These are phyloP conservation scores for Sapayoa aenigma DNA, from an alignment of 2,113 vertebrate genomes.

Conservation along the genomic window DNA sequence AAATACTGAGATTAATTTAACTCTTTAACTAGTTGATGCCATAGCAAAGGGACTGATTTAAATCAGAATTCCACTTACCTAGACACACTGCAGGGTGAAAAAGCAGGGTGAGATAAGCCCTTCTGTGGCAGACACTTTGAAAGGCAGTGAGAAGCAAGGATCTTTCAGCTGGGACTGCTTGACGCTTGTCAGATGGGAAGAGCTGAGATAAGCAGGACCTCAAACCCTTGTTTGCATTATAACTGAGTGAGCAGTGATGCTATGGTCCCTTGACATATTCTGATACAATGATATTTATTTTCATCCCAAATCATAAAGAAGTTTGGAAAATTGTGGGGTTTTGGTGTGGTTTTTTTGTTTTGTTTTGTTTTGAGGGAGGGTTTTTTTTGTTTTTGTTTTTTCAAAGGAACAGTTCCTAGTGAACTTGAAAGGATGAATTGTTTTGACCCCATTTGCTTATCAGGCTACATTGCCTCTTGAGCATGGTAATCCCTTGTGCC, in stretches of 20 bases:
- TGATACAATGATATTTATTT: neutral
- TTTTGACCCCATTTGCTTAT: neutral
- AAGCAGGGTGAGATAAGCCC: neutral
- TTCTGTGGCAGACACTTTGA: neutral
- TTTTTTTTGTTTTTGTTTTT: neutral
- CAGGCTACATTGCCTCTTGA: neutral
- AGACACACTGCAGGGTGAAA: neutral
- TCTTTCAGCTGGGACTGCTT: neutral
- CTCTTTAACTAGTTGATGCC: neutral
- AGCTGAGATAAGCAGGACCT: constrained; percentile 18
- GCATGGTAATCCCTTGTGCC: fast-evolving
- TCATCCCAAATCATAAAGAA: neutral
- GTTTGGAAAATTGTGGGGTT: neutral
- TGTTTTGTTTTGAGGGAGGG: no score
- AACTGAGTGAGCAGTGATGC: neutral
- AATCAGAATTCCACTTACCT: neutral
- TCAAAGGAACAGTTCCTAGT: neutral
- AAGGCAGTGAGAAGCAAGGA: neutral
- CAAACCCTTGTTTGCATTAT: neutral
- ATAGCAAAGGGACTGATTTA: neutral
- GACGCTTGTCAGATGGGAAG: constrained; percentile 2
- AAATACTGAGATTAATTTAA: constrained; percentile 19
- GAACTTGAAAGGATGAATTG: neutral
- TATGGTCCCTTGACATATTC: neutral
- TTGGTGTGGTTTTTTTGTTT: neutral